Evolutionary conservation across 2,888 invertebrate genomes (phyloP).

Genomic region (Agrotis puta): DNA sequence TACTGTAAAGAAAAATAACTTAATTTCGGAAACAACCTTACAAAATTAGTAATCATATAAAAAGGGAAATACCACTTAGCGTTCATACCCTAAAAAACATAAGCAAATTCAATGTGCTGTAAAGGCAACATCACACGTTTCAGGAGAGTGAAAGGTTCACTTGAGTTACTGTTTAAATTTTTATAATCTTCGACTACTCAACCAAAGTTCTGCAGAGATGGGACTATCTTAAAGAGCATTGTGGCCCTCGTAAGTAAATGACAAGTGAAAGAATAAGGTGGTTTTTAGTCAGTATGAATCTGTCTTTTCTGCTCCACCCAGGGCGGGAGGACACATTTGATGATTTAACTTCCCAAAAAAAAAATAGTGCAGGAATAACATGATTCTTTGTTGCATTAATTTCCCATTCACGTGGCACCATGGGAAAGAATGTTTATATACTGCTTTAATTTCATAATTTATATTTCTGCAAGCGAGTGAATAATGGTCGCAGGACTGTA

Average conservation of each 20-base stretch:
- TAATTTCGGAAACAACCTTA: neutral
- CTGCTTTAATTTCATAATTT: neutral
- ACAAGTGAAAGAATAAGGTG: no score
- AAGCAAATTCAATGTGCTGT: constrained; percentile 58
- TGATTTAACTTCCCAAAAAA: no score
- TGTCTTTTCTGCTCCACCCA: no score
- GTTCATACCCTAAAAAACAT: constrained; percentile 36
- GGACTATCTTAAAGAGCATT: no score
- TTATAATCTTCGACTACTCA: no score
- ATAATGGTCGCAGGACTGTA: no score
- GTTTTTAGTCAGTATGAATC: no score
- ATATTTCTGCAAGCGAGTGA: no score
- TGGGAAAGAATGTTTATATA: neutral
- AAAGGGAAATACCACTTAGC: constrained; percentile 29
- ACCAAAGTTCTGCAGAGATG: no score
- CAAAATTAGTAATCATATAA: constrained; percentile 32
- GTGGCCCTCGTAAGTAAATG: no score
- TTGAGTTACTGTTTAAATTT: neutral
- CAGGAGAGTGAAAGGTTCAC: neutral
- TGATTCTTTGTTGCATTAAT: neutral
- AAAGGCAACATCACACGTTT: constrained; percentile 8
- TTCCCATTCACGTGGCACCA: neutral
- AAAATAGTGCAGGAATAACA: no score
- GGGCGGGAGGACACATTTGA: no score
- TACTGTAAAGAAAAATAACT: neutral